Base-by-base conservation (phyloP, 2,888 invertebrate species). In the Cheilosia impressa region DNA sequence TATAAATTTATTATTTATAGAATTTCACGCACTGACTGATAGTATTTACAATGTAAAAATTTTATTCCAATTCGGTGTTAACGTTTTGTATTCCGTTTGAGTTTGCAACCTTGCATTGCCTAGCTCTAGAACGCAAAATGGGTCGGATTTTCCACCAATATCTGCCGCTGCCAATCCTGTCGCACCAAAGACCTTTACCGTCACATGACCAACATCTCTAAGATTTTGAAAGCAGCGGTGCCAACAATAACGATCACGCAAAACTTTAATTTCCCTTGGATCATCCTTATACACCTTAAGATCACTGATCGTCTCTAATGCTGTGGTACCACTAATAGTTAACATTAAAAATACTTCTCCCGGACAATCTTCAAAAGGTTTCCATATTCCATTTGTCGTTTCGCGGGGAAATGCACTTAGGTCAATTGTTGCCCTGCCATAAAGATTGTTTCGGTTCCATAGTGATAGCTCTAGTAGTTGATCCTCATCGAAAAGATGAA, bases 51-150 rank as follows among this genome's bases (percentile, higher is more conserved):
- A 99, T 55, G 98, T 98, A 91, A 99, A 99, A 88, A 99, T 97
- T 93, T 99, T 99, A 93, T 98, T 98, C 99, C 99, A 99, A 88
- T 96, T 97, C 0, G 99, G 99, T 69, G 96, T 94, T 24, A 99
- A 93, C 0, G 99, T 99, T 92, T 99, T 99, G 92, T 99, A 99
- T 92, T 99, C 99, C 0, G 99, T 99, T 92, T 99, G 98, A 0
- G 99, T 99, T 92, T 99, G 99, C 43, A 99, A 93, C 65, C 99
- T 94, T 0, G 98, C 95, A 91, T 99, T 99, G 15, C 98, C 97
- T 87, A 99, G 93, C 91, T 99, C 99, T 22, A 99, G 92, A 0
- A 99, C 99, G 92, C 98, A 99, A 93, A 99, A 99, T 0, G 99
- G 99, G 93, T 99, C 99, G 58, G 98, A 98, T 92, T 99, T 99